These are phyloP conservation scores for Bufotes viridis DNA, from an alignment of 2,797 vertebrate genomes.

Conservation along the genomic window DNA sequence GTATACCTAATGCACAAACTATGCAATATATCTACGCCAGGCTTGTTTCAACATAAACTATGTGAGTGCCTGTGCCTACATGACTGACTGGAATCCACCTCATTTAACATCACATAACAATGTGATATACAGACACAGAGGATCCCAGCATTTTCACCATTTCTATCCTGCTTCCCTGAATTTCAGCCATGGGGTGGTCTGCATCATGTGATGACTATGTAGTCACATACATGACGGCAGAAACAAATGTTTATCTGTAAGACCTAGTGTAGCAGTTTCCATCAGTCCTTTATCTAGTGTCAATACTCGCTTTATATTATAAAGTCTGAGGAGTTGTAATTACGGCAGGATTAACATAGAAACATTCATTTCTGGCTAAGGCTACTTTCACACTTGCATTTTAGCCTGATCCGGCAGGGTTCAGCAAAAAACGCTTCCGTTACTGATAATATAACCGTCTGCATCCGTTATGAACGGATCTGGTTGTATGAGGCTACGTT, in stretches of 20 bases:
- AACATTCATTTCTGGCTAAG: not conserved
- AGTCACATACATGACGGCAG: not conserved
- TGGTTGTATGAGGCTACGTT: too few species aligned
- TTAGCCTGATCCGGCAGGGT: too few species aligned
- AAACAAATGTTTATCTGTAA: not conserved
- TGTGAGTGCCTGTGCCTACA: constrained; percentile 47
- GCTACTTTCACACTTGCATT: too few species aligned
- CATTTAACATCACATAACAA: constrained; percentile 18
- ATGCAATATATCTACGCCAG: constrained; percentile 21
- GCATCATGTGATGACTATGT: not conserved
- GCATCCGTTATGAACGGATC: too few species aligned
- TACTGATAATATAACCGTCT: too few species aligned
- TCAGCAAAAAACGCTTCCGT: too few species aligned
- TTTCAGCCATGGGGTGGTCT: not conserved
- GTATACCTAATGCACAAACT: constrained; percentile 41
- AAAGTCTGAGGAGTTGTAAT: not conserved
- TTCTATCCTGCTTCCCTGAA: not conserved
- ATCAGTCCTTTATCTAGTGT: not conserved
- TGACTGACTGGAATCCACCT: constrained; percentile 47
- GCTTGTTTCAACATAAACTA: constrained; percentile 46
- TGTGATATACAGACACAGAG: not conserved
- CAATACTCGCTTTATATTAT: not conserved
- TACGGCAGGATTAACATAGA: not conserved
- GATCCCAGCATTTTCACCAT: not conserved
- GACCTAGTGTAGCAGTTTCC: not conserved